phyloP scores from a whole-genome alignment of 2,113 vertebrate genomes.

The Indicator indicator region DNA sequence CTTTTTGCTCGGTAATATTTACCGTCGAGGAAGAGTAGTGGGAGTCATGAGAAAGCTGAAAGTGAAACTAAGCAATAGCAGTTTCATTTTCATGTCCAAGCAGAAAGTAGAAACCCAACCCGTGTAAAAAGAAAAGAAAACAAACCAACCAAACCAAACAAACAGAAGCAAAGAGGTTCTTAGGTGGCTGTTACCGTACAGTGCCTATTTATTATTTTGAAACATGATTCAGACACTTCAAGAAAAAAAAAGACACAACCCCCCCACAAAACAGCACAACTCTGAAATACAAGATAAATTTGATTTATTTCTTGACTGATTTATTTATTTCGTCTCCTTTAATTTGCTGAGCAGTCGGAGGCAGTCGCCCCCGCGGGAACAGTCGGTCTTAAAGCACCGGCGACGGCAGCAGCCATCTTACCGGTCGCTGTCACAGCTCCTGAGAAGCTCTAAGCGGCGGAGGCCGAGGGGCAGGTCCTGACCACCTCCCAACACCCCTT shows the following conservation, averaged over 20 bases:
- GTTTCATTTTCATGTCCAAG: slow-evolving; percentile 29
- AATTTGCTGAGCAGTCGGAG: neutral
- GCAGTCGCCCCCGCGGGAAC: neutral
- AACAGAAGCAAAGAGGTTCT: neutral
- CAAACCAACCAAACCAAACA: neutral
- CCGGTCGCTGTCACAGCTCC: slow-evolving; percentile 26
- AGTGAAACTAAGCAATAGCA: slow-evolving; percentile 32
- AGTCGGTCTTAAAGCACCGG: neutral
- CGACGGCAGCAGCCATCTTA: slow-evolving; percentile 57
- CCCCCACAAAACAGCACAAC: neutral
- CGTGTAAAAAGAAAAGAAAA: neutral
- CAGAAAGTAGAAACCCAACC: neutral
- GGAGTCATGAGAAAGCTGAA: slow-evolving; percentile 6
- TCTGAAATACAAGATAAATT: neutral
- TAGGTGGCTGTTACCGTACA: neutral
- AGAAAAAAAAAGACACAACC: neutral
- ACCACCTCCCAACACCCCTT: fast-evolving
- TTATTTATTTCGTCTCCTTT: neutral
- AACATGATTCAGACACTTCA: neutral
- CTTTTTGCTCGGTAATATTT: neutral
- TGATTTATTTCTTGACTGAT: neutral
- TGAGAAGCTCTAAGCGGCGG: neutral
- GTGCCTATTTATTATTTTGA: neutral
- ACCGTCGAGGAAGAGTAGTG: neutral
- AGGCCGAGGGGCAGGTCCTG: neutral